A percentile compares a stretch with the other conserved stretches of the same genome.
Conservation (phyloP, 2,113 vertebrate genomes). For the Epinephelus fuscoguttatus region DNA sequence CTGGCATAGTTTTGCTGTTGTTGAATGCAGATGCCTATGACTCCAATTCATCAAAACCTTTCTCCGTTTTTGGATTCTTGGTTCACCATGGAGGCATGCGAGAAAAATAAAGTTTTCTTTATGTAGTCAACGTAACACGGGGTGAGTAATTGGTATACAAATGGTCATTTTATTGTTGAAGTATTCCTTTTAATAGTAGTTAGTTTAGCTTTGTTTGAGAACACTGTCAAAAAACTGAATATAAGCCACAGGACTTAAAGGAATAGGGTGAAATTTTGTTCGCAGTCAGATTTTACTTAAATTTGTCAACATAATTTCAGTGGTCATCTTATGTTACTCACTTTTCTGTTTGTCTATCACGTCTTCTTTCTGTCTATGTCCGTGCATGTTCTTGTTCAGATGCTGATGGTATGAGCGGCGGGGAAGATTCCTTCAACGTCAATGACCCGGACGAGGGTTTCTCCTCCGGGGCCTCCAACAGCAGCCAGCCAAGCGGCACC, state of each 20-base stretch:
- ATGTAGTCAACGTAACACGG: no score
- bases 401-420: constrained; percentile 89
- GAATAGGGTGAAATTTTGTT: background rate
- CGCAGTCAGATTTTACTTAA: background rate
- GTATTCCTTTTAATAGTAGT: background rate
- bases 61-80: no score
- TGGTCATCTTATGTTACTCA: background rate
- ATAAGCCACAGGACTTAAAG: background rate
- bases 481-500: constrained; percentile 93
- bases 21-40: no score
- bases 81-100: no score
- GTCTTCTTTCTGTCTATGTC: constrained; percentile 30
- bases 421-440: constrained; percentile 92
- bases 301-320: background rate
- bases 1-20: no score
- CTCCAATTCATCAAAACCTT: no score
- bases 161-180: no score
- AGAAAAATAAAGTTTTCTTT: no score
- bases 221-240: no score
- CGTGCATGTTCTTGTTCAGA: constrained; percentile 79
- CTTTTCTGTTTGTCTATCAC: constrained; percentile 34
- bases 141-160: no score
- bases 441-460: constrained; percentile 98
- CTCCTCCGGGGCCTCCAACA: constrained; percentile 97
- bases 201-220: no score